These are phyloP conservation scores for Baronia brevicornis DNA, from an alignment of 2,888 invertebrate genomes.

Conservation along the genomic window DNA sequence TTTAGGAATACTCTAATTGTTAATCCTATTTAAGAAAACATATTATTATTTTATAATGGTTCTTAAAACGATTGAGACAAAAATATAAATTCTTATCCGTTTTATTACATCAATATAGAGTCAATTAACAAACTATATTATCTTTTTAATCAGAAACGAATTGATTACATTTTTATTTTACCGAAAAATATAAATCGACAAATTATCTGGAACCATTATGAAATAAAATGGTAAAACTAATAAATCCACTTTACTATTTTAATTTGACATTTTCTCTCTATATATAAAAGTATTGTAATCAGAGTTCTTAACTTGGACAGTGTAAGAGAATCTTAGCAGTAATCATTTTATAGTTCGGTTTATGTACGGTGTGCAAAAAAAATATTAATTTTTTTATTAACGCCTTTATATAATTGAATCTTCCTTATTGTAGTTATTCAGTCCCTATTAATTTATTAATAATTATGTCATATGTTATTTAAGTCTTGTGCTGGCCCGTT, in stretches of 20 bases:
- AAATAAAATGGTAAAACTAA: too few species aligned
- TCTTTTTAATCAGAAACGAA: neutral
- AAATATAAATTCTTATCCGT: too few species aligned
- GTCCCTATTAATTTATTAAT: slow-evolving; percentile 14
- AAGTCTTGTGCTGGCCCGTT: slow-evolving; percentile 22
- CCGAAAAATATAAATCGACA: too few species aligned
- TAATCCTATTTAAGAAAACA: too few species aligned
- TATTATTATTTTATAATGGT: too few species aligned
- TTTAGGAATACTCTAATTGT: too few species aligned
- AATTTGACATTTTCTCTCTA: too few species aligned
- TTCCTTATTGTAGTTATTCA: slow-evolving; percentile 24
- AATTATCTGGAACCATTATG: too few species aligned
- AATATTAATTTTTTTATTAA: slow-evolving; percentile 20
- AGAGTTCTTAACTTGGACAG: neutral
- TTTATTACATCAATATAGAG: neutral
- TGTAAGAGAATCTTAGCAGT: neutral
- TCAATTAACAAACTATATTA: neutral
- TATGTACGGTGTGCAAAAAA: slow-evolving; percentile 4
- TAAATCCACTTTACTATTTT: too few species aligned
- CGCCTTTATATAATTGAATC: slow-evolving; percentile 24
- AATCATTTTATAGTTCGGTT: neutral
- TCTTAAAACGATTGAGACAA: too few species aligned
- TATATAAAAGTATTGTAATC: neutral
- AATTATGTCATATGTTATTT: slow-evolving; percentile 11
- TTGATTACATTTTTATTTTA: neutral